These are phyloP conservation scores for Candoia aspera DNA, from an alignment of 2,113 vertebrate genomes.

Conservation along the genomic window DNA sequence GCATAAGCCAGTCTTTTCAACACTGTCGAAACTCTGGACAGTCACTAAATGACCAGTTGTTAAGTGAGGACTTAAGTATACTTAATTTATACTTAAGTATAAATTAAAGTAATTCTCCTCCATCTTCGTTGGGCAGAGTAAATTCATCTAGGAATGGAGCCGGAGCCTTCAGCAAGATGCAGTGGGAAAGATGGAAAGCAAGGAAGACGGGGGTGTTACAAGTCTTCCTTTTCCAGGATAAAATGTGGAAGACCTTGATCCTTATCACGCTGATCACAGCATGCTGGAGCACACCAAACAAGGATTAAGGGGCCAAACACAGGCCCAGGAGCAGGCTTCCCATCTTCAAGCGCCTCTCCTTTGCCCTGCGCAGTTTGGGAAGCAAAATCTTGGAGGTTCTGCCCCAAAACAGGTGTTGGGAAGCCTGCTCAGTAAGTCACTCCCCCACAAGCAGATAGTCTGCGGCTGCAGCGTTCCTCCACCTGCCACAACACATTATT, in stretches of 20 bases:
- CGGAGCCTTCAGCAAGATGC: not conserved
- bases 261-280: not conserved
- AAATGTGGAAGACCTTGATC: not conserved
- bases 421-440: constrained; percentile 62
- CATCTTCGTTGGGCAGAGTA: no score
- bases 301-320: not conserved
- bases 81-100: no score
- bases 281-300: fast-evolving
- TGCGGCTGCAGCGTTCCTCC: constrained; percentile 75
- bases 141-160: not conserved
- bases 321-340: fast-evolving
- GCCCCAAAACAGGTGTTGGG: constrained; percentile 38
- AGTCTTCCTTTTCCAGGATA: not conserved
- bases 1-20: no score
- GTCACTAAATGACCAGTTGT: not conserved
- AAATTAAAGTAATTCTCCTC: not conserved
- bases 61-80: not conserved
- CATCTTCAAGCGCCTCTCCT: not conserved
- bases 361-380: not conserved
- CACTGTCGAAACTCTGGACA: not conserved
- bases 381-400: constrained; percentile 29
- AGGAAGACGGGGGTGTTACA: not conserved
- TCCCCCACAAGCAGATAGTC: constrained; percentile 73
- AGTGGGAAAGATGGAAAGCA: not conserved
- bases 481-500: constrained; percentile 88